Base-by-base conservation (phyloP, 2,797 vertebrate genomes). In the Sebastolobus altivelis region DNA sequence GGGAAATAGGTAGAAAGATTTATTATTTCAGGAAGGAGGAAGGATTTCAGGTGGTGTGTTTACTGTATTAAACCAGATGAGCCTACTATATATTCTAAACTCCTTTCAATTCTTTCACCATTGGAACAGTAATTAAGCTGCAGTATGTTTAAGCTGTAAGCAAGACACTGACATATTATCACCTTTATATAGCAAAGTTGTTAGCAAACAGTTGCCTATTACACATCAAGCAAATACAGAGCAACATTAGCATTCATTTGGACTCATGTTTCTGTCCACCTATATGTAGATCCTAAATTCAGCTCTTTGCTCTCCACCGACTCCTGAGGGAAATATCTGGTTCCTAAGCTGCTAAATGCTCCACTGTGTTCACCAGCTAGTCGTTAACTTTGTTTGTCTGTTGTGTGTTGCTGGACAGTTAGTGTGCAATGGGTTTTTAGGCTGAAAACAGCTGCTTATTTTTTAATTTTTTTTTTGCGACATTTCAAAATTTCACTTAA, bases 1-100 rank as follows among this genome's bases (percentile, higher is more conserved):
- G 22, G 31, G 13, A 75, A 79, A 77, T 3, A 59, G 59, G 8
- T 29, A 37, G 49, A 70, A 55, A 20, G 67, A 83, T 84, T 65
- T 60, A 72, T 31, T 75, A 35, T 82, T 77, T 79, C 40, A 86
- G 82, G 61, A 69, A 29, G 13, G 25, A 61, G 10, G 22, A 38
- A 52, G 16, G 38, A 16, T 63, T 76, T 18, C 8, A 67, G 46
- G 67, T 73, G 43, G 1, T 68, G 14, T 49, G 4, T 52, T 75
- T 22, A 29, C 3, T 65, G 10, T 65, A n/a, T 54, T 38, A 71
- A 58, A 43, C 31, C 18, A 56, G 6, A 56, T 29, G 10, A 60
- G 46, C n/a, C 22, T 40, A 38, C 29, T 55, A 2, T 38, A 5
- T 31, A 35, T n/a, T 35, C 2, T 61, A 11, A 56, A 16, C 8